Percentiles rank a stretch among this genome's conserved stretches.
Conservation (phyloP, 2,888 invertebrate species). For the Scotopteryx bipunctaria region DNA sequence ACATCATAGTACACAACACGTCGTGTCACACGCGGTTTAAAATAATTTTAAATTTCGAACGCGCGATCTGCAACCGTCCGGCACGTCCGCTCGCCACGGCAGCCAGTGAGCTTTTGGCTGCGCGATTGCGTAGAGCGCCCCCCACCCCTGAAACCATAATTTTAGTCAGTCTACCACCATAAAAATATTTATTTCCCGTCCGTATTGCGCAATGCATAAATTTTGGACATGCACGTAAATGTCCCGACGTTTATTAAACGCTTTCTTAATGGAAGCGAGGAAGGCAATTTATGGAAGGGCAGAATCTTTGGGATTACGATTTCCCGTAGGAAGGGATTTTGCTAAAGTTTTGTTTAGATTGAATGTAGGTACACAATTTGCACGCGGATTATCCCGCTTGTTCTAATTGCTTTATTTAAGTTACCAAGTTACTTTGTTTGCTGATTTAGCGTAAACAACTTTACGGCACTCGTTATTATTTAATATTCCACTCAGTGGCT, state of each 20-base stretch:
- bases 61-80: conserved; percentile 18
- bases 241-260: conserved; percentile 26
- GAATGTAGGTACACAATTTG: conserved; percentile 21
- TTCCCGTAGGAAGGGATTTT: conserved; percentile 17
- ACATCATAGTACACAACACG: conserved; percentile 29
- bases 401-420: conserved; percentile 13
- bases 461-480: not conserved
- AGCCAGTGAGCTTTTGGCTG: conserved; percentile 58
- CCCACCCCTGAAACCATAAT: conserved; percentile 52
- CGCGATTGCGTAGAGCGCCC: conserved; percentile 49
- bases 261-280: conserved; percentile 20
- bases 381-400: conserved; percentile 8
- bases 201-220: conserved; percentile 74
- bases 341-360: conserved; percentile 22
- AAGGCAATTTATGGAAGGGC: conserved; percentile 15
- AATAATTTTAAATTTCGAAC: conserved; percentile 32
- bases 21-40: conserved; percentile 19
- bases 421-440: conserved; percentile 3
- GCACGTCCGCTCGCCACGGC: conserved; percentile 52
- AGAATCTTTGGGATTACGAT: conserved; percentile 14
- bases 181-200: conserved; percentile 67
- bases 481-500: not conserved
- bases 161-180: conserved; percentile 61
- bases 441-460: conserved; percentile 1
- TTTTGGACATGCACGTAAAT: conserved; percentile 46